phyloP scores from a whole-genome alignment of 2,113 vertebrate genomes.

The Protomyctophum bolini region DNA sequence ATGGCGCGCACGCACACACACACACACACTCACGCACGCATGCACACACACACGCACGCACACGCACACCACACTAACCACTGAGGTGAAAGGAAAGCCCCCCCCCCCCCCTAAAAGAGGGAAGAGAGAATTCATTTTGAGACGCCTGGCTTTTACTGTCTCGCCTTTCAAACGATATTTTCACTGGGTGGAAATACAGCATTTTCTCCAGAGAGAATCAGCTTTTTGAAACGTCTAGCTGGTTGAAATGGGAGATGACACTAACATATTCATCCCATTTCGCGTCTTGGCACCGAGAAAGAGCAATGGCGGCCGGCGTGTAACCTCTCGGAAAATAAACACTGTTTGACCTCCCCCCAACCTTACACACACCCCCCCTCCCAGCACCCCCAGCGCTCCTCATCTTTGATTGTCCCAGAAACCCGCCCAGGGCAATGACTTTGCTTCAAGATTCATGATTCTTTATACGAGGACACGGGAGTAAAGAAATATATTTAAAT shows the following conservation, averaged over 20 bases:
- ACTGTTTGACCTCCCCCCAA: conserved; percentile 26
- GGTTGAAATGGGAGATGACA: conserved; percentile 77
- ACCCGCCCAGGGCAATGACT: conserved; percentile 20
- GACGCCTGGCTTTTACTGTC: conserved; percentile 70
- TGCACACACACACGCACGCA: neutral
- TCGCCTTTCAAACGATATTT: conserved; percentile 71
- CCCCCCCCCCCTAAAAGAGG: conserved; percentile 4
- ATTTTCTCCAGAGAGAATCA: conserved; percentile 67
- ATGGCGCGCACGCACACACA: too few relatives aligned
- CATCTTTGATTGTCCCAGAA: conserved; percentile 41
- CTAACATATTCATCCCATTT: conserved; percentile 72
- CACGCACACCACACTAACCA: conserved; percentile 20
- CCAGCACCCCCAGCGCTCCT: neutral
- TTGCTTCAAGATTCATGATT: conserved; percentile 13
- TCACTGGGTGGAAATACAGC: conserved; percentile 58
- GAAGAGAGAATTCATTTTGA: conserved; percentile 67
- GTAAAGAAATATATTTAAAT: too few relatives aligned
- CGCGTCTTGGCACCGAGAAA: conserved; percentile 51
- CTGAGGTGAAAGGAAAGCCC: conserved; percentile 68
- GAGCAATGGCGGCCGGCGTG: conserved; percentile 12
- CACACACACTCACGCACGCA: neutral
- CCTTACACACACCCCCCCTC: neutral
- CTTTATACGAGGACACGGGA: too few relatives aligned
- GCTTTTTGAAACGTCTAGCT: conserved; percentile 72
- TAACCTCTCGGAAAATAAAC: conserved; percentile 44